Base-by-base conservation (phyloP, 2,888 invertebrate species). In the Notodonta ziczac region DNA sequence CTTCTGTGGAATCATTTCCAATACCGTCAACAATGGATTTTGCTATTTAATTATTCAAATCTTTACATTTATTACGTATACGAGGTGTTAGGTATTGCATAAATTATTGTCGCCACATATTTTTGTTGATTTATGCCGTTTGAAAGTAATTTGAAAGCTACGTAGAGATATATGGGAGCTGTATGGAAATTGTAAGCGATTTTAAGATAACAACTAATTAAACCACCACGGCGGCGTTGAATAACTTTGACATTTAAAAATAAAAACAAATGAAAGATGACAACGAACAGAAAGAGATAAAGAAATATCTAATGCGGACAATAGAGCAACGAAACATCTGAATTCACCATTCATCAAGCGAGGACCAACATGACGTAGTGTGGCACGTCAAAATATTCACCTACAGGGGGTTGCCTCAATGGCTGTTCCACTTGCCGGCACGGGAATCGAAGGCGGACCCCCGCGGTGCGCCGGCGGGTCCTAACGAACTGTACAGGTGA, bases 401-500 rank as follows among this genome's bases (percentile, higher is more conserved):
- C 89, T 87, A 86, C 87, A 90, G 86, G 88, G 87, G 89, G 89
- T 85, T 89, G 77, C 80, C 78, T 87, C 79, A 87, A 87, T 86
- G 80, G 87, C 75, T 80, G 87, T 83, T 86, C 82, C 87, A 89
- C 88, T 90, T 90, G 90, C 85, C 87, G 80, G 83, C 81, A 74
- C 85, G 80, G 87, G 91, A 86, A 85, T 86, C 89, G 90, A 89
- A 90, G 84, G 82, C 75, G 88, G 88, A 87, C 86, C 91, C 93
- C 93, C 77, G 90, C 74, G 72, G 93, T 63, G 91, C 76, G 76
- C 83, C 77, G 86, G 87, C 86, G 87, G 86, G 81, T 86, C 88
- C 88, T 93, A 93, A 93, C 93, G 92, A 93, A 93, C 90, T 89
- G 84, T 87, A 84, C 80, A 83, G 69, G 85, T 90, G 89, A 90